Evolutionary conservation across 2,888 invertebrate genomes (phyloP), one percentile per base, ranked within the genome.

Genomic region (Clivina fossor): DNA sequence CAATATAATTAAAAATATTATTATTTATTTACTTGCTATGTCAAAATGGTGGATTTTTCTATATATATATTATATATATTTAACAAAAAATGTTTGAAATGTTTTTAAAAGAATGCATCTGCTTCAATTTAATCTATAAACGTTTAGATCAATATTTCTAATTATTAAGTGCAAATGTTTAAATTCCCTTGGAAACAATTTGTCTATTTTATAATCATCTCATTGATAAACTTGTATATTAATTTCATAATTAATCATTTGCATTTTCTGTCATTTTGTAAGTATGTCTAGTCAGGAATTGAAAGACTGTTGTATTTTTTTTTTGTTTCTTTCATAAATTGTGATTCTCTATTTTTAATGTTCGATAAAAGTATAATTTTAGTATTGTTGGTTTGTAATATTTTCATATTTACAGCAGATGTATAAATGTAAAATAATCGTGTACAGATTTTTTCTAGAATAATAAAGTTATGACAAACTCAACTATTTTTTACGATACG

Each of bases 261-360:
- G 35, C 35, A 35, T 35, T 35, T 35, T 35, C 15, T 2, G 2
- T 35, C 11, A 30, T 30, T 26, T 11, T n/a, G n/a, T 24, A 35
- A 35, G 13, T n/a, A 35, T 40, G 7, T 49, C 49, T 49, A 49
- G 49, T 49, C 49, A 49, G 49, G 40, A 38, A 11, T 40, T 38
- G 49, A 15, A 40, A 49, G 49, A 49, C 49, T 49, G 49, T 38
- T 49, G 40, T 49, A 49, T 40, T 49, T 28, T 49, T 37, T 48
- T n/a, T n/a, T n/a, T n/a, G n/a, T n/a, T n/a, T n/a, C n/a, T n/a
- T 40, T 49, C 49, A 33, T 33, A 33, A n/a, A 49, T 35, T 48
- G 48, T 48, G 48, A 48, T 48, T 16, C 32, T 11, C 30, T 28
- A 38, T 49, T 49, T 49, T 37, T 49, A 38, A 38, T 43, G 26